Evolutionary conservation across 2,113 vertebrate species (phyloP).

Genomic region (Pomatorhinus ruficollis): DNA sequence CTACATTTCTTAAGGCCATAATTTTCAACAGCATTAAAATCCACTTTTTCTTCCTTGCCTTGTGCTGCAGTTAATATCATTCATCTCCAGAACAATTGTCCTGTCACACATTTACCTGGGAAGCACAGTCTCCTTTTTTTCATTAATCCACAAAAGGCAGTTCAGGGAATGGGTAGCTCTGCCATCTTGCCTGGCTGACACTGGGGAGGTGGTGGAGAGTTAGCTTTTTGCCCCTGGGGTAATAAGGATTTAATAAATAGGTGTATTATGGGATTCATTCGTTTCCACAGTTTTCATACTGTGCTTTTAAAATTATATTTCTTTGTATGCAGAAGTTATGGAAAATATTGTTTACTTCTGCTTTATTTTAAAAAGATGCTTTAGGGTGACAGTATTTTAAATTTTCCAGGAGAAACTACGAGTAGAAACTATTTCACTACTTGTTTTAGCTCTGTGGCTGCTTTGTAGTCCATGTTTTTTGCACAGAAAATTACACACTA

Average conservation of each 20-base stretch:
- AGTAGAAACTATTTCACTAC: conserved; percentile 10
- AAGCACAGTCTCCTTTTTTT: not conserved
- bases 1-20: conserved; percentile 63
- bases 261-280: conserved; percentile 12
- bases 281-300: conserved; percentile 16
- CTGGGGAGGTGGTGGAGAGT: not conserved
- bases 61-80: conserved; percentile 48
- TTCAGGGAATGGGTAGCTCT: not conserved
- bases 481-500: conserved; percentile 52
- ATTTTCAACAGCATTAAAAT: conserved; percentile 71
- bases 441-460: conserved; percentile 21
- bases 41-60: conserved; percentile 31
- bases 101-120: conserved; percentile 36
- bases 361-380: conserved; percentile 43
- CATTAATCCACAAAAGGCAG: not conserved
- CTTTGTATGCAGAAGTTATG: not conserved
- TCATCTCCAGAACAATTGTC: conserved; percentile 45
- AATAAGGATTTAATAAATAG: conserved; percentile 49
- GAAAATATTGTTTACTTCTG: conserved; percentile 50
- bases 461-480: conserved; percentile 63
- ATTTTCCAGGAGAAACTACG: conserved; percentile 38
- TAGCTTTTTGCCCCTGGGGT: not conserved
- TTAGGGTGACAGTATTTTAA: conserved; percentile 36
- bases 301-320: conserved; percentile 36
- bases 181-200: conserved; percentile 7